Evolutionary conservation across 2,888 invertebrate species (phyloP), one percentile per base, ranked within the genome.

Genomic region (Candidula unifasciata): DNA sequence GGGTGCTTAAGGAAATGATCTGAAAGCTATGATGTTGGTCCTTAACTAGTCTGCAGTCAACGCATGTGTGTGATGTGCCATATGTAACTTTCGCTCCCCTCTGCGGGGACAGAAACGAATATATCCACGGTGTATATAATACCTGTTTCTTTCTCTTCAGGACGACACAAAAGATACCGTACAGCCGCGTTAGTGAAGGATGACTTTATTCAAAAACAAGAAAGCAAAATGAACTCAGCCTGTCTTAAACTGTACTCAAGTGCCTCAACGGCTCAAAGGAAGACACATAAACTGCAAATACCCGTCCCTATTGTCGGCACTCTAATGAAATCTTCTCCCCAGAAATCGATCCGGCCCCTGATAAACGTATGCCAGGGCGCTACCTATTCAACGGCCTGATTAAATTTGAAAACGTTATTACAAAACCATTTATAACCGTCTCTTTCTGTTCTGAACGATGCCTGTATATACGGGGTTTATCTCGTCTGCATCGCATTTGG

Each of bases 361-460:
- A 82, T 82, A 66, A 33, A 68, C 2, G 16, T 76, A 52, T 74
- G 64, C 33, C 76, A 1, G 24, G 44, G 74, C 66, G 64, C 35
- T 76, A 66, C 27, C 76, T 52, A 68, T 82, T 82, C 82, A 82
- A 27, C 27, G 44, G 60, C 52, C 35, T 76, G 76, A 82, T 82
- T 82, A 76, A 82, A 76, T 76, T 64, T 30, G 76, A 66, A 76
- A 82, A 76, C 74, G 30, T 82, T 52, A 76, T 82, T 82, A 82
- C 8, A 35, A 21, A 27, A 30, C 52, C 54, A 66, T 66, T 76
- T 66, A 21, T 74, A 30, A 8, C 57, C 13, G 44, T 74, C 64
- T 73, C 10, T 60, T 44, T 24, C 27, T 73, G 66, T 66, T 73
- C n/a, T 44, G 44, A 52, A n/a, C 16, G 44, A n/a, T 73, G 73